Percentiles rank a stretch among this genome's conserved stretches.
These are phyloP conservation scores for Bettongia penicillata DNA, from an alignment of 2,113 vertebrate genomes.

Conservation along the genomic window DNA sequence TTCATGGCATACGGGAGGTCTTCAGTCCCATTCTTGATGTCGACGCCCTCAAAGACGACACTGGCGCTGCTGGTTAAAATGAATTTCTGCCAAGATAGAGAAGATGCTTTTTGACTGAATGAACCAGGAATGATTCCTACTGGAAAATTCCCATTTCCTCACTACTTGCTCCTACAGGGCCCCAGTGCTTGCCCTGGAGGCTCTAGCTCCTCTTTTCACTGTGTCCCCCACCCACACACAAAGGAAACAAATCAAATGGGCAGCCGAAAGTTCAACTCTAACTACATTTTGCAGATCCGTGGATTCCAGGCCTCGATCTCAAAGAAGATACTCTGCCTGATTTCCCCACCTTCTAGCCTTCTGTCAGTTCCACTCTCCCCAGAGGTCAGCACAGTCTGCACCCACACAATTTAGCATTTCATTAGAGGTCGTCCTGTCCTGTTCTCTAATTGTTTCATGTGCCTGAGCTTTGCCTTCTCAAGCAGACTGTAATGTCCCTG, in stretches of 20 bases:
- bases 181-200: not conserved
- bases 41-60: slow-evolving; percentile 94
- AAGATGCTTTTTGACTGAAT: slow-evolving; percentile 25
- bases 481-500: slow-evolving; percentile 1
- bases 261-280: not conserved
- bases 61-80: slow-evolving; percentile 98
- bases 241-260: not conserved
- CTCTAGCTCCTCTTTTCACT: not conserved
- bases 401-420: not conserved
- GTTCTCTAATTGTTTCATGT: not conserved
- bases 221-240: not conserved
- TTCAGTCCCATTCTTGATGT: slow-evolving; percentile 95
- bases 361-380: not conserved
- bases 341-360: not conserved
- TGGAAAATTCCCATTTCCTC: not conserved
- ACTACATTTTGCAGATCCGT: not conserved
- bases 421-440: not conserved
- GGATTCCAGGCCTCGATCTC: not conserved
- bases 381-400: slow-evolving; percentile 1
- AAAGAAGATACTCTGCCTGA: not conserved
- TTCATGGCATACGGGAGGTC: slow-evolving; percentile 93
- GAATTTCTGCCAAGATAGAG: slow-evolving; percentile 87
- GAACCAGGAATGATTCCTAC: not conserved
- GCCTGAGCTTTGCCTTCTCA: not conserved
- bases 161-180: not conserved